Percentiles rank a stretch among this genome's conserved stretches.
phyloP scores from a whole-genome alignment of 2,888 invertebrate species.

The Heterodera filipjevi region DNA sequence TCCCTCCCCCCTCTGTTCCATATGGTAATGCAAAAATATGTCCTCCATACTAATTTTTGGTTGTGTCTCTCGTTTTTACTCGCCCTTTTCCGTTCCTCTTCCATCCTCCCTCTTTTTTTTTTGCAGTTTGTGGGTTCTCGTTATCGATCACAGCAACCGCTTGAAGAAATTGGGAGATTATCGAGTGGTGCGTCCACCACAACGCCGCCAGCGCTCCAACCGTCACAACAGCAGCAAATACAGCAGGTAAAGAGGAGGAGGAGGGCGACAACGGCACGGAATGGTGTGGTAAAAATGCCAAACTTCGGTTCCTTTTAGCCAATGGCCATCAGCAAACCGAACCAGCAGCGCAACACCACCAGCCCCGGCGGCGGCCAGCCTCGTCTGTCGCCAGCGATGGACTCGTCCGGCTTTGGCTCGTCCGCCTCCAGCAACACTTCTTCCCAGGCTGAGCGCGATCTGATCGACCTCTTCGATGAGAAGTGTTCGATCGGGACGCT shows the following conservation, averaged over 20 bases:
- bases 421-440: neutral
- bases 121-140: slow-evolving; percentile 1
- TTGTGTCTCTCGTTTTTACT: neutral
- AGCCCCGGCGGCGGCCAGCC: neutral
- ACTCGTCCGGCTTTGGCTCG: neutral
- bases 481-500: neutral
- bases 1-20: neutral
- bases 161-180: neutral
- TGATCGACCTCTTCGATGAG: slow-evolving; percentile 8
- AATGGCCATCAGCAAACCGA: neutral
- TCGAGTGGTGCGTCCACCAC: neutral
- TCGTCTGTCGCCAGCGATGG: neutral
- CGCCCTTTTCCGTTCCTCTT: too few species aligned
- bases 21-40: too few species aligned
- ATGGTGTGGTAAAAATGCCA: neutral
- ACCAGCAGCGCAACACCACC: neutral
- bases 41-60: too few species aligned
- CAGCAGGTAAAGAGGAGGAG: neutral
- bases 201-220: neutral
- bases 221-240: neutral
- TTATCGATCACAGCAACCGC: neutral
- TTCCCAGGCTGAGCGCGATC: neutral
- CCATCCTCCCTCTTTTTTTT: too few species aligned
- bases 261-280: neutral
- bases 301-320: neutral